phyloP scores from a whole-genome alignment of 2,797 vertebrate genomes.

The Megaceryle alcyon region DNA sequence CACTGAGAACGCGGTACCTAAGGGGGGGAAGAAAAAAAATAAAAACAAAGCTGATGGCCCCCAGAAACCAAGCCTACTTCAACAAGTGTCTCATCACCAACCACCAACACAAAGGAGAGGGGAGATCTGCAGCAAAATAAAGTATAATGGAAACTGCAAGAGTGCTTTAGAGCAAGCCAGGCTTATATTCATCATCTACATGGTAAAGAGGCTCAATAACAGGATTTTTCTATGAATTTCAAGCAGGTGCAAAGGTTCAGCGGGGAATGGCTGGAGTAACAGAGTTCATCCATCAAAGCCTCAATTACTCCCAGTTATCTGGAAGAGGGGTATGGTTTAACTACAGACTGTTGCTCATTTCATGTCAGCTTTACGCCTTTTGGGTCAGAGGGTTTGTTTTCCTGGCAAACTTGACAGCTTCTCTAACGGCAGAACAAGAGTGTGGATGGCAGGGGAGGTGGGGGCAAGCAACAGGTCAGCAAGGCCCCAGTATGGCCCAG shows the following conservation, averaged over 20 bases:
- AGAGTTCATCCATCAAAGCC: constrained; percentile 50
- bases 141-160: not conserved
- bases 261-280: not conserved
- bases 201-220: constrained; percentile 29
- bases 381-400: constrained; percentile 33
- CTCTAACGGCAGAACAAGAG: not conserved
- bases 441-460: not conserved
- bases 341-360: not conserved
- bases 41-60: not conserved
- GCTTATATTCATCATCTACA: constrained; percentile 1
- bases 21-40: not conserved
- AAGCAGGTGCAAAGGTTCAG: constrained; percentile 4
- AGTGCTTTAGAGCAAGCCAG: not conserved
- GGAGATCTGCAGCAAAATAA: not conserved
- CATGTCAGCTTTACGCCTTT: not conserved
- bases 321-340: not conserved
- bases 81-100: not conserved
- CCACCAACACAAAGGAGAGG: not conserved
- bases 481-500: not conserved
- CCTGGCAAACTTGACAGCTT: not conserved
- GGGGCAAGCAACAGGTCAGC: not conserved
- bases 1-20: fast-evolving
- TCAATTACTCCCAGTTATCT: constrained; percentile 1
- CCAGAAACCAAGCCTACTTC: not conserved
- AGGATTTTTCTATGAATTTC: constrained; percentile 58